These are phyloP conservation scores for Lithobates sylvaticus DNA, from an alignment of 2,797 vertebrate genomes.

Conservation along the genomic window DNA sequence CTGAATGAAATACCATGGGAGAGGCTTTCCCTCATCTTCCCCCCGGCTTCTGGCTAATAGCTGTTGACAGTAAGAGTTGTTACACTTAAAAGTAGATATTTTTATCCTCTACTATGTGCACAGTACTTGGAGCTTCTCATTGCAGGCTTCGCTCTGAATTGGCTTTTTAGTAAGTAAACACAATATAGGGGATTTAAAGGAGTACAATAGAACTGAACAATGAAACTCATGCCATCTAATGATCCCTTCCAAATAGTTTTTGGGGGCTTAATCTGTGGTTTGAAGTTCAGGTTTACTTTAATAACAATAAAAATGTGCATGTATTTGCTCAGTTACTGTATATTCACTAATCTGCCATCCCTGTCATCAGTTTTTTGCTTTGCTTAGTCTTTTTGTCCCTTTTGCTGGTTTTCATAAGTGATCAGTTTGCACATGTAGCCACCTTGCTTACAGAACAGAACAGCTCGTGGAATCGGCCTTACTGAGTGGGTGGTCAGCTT, in stretches of 20 bases:
- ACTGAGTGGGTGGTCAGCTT: too few relatives aligned
- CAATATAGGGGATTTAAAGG: not conserved
- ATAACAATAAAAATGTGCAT: too few relatives aligned
- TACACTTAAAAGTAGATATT: conserved; percentile 48
- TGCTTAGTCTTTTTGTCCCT: too few relatives aligned
- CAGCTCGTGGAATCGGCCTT: too few relatives aligned
- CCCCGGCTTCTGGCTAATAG: conserved; percentile 53
- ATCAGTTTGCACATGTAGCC: too few relatives aligned
- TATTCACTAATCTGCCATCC: too few relatives aligned
- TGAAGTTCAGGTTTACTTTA: too few relatives aligned
- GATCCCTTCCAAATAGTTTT: not conserved
- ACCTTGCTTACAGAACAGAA: too few relatives aligned
- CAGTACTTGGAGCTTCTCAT: conserved; percentile 6
- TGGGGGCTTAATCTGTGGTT: too few relatives aligned
- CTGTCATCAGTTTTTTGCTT: too few relatives aligned
- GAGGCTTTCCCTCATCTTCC: conserved; percentile 28
- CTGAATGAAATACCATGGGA: conserved; percentile 42
- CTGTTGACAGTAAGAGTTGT: conserved; percentile 51
- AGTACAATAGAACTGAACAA: not conserved
- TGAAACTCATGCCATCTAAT: not conserved
- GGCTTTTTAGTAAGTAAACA: not conserved
- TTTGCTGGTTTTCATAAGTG: too few relatives aligned
- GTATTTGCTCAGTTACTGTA: too few relatives aligned
- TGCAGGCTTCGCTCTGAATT: not conserved
- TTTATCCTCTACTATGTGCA: conserved; percentile 28